A percentile compares a stretch with the other conserved stretches of the same genome.
Conservation (phyloP, 1,140 invertebrate genomes). For the Homalodisca vitripennis region DNA sequence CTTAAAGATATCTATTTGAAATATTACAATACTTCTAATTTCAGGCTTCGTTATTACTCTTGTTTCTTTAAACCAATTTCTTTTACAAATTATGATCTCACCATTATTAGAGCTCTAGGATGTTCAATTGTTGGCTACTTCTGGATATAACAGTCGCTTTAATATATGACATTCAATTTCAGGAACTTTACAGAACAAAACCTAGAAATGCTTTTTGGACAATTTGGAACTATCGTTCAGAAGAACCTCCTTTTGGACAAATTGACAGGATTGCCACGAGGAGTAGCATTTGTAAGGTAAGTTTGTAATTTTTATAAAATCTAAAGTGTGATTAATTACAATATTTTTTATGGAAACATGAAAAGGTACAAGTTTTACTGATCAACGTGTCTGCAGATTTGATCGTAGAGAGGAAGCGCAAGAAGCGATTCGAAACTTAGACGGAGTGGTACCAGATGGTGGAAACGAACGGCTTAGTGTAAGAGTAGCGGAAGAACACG, state of each 20-base stretch:
- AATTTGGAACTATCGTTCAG: constrained; percentile 87
- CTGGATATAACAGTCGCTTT: too few species aligned
- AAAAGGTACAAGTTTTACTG: background rate
- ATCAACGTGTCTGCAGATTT: constrained; percentile 53
- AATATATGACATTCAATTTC: too few species aligned
- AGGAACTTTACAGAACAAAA: constrained; percentile 73
- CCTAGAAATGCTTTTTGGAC: constrained; percentile 79
- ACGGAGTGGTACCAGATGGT: constrained; percentile 82
- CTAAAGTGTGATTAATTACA: background rate
- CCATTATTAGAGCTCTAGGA: too few species aligned
- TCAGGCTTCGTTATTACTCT: too few species aligned
- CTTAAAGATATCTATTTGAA: too few species aligned
- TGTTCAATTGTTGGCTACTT: too few species aligned
- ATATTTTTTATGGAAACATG: background rate
- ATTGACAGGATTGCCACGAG: constrained; percentile 77
- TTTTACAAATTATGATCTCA: too few species aligned
- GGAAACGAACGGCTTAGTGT: constrained; percentile 80
- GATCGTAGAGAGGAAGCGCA: constrained; percentile 85
- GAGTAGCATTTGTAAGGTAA: constrained; percentile 91
- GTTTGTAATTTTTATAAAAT: constrained; percentile 34
- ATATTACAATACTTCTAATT: too few species aligned
- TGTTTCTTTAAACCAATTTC: too few species aligned
- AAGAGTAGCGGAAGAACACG: constrained; percentile 90
- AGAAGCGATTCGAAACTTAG: constrained; percentile 78
- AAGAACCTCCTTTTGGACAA: constrained; percentile 87